These are phyloP conservation scores for Caranx melampygus DNA, from an alignment of 2,113 vertebrate genomes.

Conservation along the genomic window DNA sequence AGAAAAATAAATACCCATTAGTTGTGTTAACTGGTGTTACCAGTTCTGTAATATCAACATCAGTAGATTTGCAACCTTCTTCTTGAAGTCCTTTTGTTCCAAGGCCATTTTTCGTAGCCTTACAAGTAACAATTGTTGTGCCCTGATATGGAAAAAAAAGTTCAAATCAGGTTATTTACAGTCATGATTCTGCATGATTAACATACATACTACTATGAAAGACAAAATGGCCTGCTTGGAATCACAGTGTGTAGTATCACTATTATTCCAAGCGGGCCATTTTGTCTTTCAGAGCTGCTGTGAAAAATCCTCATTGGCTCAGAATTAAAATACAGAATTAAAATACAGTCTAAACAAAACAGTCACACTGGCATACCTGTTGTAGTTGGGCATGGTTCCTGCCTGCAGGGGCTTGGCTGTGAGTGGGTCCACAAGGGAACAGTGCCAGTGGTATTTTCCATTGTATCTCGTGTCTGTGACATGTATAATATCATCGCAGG, in stretches of 20 bases:
- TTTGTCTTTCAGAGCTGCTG: not conserved
- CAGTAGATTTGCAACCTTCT: constrained; percentile 70
- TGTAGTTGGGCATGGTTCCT: constrained; percentile 94
- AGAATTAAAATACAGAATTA: too few species aligned
- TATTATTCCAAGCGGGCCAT: not conserved
- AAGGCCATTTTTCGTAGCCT: constrained; percentile 76
- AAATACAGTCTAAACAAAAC: not conserved
- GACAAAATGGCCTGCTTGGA: not conserved
- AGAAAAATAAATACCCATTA: not conserved
- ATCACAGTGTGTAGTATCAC: not conserved
- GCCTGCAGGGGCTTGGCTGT: constrained; percentile 86
- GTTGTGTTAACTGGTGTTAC: not conserved
- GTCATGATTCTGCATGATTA: not conserved
- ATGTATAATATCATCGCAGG: constrained; percentile 92
- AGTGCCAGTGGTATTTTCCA: constrained; percentile 91
- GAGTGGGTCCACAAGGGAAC: constrained; percentile 87
- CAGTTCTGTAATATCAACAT: not conserved
- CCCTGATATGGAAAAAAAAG: constrained; percentile 77
- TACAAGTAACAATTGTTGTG: constrained; percentile 90
- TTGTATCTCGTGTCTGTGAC: constrained; percentile 93
- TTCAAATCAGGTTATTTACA: not conserved
- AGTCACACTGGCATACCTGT: constrained; percentile 83
- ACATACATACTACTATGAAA: not conserved
- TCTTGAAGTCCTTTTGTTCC: constrained; percentile 78
- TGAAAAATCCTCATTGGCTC: not conserved